Evolutionary conservation across 2,888 invertebrate species (phyloP).

Genomic region (Drosophila prolongata): DNA sequence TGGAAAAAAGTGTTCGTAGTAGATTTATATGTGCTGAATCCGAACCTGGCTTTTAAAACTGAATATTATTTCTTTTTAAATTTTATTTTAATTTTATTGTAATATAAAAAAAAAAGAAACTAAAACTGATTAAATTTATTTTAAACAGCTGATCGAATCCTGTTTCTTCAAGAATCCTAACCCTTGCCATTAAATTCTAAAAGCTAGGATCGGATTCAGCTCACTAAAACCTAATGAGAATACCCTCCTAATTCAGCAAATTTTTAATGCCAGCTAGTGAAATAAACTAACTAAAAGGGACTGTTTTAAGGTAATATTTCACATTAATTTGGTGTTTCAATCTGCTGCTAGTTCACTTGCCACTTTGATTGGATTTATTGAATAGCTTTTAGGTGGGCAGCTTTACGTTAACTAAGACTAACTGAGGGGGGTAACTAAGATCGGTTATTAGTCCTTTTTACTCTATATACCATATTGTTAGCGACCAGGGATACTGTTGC

Average conservation of each 20-base stretch:
- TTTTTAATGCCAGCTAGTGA: not conserved
- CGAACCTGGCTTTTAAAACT: not conserved
- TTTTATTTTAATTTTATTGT: too few species aligned
- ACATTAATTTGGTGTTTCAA: not conserved
- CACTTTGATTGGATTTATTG: conserved; percentile 7
- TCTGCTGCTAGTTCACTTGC: conserved; percentile 13
- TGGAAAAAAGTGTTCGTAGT: not conserved
- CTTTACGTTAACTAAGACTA: conserved; percentile 11
- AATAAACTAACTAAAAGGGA: conserved; percentile 14
- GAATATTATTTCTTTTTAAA: too few species aligned
- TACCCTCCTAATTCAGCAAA: not conserved
- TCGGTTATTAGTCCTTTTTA: conserved; percentile 2
- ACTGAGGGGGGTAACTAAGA: conserved; percentile 13
- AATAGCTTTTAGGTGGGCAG: conserved; percentile 2
- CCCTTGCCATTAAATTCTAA: too few species aligned
- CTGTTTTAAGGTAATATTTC: conserved; percentile 4
- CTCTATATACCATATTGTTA: conserved; percentile 83
- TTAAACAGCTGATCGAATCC: too few species aligned
- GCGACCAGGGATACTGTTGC: conserved; percentile 83
- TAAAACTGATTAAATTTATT: too few species aligned
- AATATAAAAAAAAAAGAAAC: too few species aligned
- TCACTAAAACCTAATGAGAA: not conserved
- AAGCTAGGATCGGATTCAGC: too few species aligned
- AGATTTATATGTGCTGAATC: not conserved
- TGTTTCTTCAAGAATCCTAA: too few species aligned